These are phyloP conservation scores for Drosophila bocki DNA, from an alignment of 1,140 invertebrate species.

Conservation along the genomic window DNA sequence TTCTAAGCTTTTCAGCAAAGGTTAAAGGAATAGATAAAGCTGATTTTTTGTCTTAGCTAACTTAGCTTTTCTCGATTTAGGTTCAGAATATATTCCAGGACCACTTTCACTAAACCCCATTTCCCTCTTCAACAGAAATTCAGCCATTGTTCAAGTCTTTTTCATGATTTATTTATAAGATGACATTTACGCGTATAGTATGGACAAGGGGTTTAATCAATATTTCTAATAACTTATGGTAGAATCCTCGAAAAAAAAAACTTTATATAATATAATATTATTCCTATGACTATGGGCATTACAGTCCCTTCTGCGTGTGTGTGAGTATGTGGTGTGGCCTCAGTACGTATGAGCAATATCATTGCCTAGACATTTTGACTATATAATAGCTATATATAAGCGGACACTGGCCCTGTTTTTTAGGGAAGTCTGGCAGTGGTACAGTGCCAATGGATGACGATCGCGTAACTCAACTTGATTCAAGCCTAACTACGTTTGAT, in stretches of 20 bases:
- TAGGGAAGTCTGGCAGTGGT: slow-evolving; percentile 59
- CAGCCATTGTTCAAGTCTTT: slow-evolving; percentile 45
- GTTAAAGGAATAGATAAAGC: slow-evolving; percentile 6
- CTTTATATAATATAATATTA: background rate
- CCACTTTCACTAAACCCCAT: too few species aligned
- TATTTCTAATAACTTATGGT: slow-evolving; percentile 45
- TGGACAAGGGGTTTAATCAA: slow-evolving; percentile 44
- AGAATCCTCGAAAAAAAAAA: slow-evolving; percentile 59
- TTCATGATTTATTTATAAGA: slow-evolving; percentile 62
- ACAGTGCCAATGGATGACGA: slow-evolving; percentile 18
- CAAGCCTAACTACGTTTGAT: slow-evolving; percentile 60
- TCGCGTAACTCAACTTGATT: slow-evolving; percentile 25
- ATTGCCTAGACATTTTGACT: slow-evolving; percentile 75
- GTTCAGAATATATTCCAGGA: too few species aligned
- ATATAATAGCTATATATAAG: slow-evolving; percentile 52
- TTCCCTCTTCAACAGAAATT: background rate
- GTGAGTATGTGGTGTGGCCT: slow-evolving; percentile 29
- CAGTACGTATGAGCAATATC: slow-evolving; percentile 76
- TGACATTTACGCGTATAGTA: slow-evolving; percentile 53
- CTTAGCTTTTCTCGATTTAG: background rate
- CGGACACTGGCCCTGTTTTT: slow-evolving; percentile 37
- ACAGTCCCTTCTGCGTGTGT: slow-evolving; percentile 11
- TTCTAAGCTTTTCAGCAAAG: slow-evolving; percentile 13
- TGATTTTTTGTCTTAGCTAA: background rate
- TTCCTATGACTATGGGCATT: slow-evolving; percentile 19